A percentile compares a stretch with the other conserved stretches of the same genome.
phyloP scores from a whole-genome alignment of 2,113 vertebrate species.

The Ptilonorhynchus violaceus region DNA sequence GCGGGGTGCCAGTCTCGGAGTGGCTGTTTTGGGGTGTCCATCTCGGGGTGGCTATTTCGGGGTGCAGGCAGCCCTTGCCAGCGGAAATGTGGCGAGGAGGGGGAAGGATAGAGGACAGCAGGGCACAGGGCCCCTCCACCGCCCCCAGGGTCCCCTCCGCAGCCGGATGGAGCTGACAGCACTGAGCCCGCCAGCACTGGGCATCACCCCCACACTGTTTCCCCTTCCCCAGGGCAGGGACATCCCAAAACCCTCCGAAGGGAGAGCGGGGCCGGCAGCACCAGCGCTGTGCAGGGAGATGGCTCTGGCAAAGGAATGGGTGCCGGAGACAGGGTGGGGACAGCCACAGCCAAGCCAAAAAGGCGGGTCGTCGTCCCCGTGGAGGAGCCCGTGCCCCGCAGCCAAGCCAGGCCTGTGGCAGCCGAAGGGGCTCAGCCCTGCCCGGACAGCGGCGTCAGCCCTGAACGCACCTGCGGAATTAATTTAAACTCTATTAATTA shows the following conservation, averaged over 20 bases:
- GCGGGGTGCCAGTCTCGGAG: not conserved
- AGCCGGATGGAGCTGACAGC: not conserved
- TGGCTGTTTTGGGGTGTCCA: not conserved
- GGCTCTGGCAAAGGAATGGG: not conserved
- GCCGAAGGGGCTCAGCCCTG: not conserved
- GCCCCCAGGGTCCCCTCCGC: accelerated
- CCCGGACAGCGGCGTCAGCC: not conserved
- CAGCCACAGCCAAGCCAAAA: not conserved
- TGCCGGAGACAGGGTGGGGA: not conserved
- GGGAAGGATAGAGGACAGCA: no score
- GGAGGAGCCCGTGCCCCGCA: not conserved
- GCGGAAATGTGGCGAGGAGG: not conserved
- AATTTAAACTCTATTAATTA: not conserved
- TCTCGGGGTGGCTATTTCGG: not conserved
- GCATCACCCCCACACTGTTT: accelerated
- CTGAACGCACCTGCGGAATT: not conserved
- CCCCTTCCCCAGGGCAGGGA: not conserved
- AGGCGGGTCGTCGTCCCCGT: not conserved
- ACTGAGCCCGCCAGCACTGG: not conserved
- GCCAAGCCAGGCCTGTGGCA: not conserved
- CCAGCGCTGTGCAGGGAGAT: not conserved
- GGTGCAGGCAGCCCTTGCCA: not conserved
- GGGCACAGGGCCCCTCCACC: not conserved
- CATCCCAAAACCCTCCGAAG: not conserved
- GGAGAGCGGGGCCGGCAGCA: not conserved